These are phyloP conservation scores for Edolisoma coerulescens DNA, from an alignment of 2,113 vertebrate genomes.

Conservation along the genomic window DNA sequence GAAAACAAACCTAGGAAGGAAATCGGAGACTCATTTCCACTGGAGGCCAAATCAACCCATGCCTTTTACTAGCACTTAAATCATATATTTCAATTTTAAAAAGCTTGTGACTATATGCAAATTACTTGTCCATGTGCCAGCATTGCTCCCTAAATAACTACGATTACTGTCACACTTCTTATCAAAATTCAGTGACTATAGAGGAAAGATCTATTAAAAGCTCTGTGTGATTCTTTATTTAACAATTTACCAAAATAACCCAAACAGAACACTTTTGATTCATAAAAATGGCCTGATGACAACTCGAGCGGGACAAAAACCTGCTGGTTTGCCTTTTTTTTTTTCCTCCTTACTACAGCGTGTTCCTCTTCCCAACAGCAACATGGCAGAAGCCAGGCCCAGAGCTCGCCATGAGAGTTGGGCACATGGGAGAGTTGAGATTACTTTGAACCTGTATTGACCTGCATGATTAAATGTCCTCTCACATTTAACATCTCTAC, in stretches of 20 bases:
- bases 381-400: not conserved
- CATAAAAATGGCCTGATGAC: not conserved
- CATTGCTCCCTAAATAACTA: conserved; percentile 9
- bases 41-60: not conserved
- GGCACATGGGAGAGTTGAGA: not conserved
- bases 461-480: not conserved
- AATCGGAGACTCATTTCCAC: not conserved
- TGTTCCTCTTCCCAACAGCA: not conserved
- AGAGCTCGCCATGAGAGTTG: accelerated
- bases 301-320: not conserved
- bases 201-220: conserved; percentile 17
- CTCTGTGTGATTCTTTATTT: not conserved
- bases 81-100: not conserved
- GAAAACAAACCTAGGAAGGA: conserved; percentile 60
- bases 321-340: not conserved
- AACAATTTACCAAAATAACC: not conserved
- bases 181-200: not conserved
- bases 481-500: not conserved
- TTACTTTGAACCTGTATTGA: not conserved
- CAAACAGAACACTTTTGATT: not conserved
- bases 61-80: not conserved
- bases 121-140: not conserved
- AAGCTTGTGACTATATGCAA: not conserved
- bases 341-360: accelerated
- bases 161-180: not conserved